Base-by-base conservation (phyloP, 1,140 invertebrate species). In the Arion vulgaris region DNA sequence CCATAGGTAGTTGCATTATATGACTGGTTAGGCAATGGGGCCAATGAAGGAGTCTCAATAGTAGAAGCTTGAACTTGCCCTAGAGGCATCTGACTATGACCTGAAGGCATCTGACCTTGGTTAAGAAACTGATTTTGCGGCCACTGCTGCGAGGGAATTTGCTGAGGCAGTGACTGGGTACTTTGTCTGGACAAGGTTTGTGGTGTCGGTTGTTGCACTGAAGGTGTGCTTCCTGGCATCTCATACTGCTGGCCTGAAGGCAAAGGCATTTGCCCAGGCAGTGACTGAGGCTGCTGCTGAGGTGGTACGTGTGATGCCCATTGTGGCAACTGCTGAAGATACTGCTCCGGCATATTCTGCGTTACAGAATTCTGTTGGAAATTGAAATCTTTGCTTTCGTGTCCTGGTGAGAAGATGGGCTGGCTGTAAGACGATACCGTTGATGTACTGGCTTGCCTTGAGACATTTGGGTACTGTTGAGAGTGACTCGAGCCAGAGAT, bases 401-500 rank as follows among this genome's bases (percentile, higher is more conserved):
- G 82, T 66, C 81, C 83, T n/a, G 86, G 84, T 15, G 86, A 87
- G 19, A 86, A 38, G 28, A 88, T 84, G 41, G 88, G 88, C 34
- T 81, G 85, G 36, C 81, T 81, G 17, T 83, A 72, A 49, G 88
- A 57, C 45, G 86, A 86, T 2, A 89, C 88, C 26, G 85, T 88
- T 41, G 80, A 85, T 17, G 86, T 89, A 41, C 51, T 45, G 38
- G 83, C 85, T 28, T 39, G 49, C 69, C 72, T 80, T 41, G 26
- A 26, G 7, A 53, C 13, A 53, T 32, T 62, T 0, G 73, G 53
- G 34, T 57, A 51, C 49, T 36, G 51, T 11, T 76, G 74, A 49
- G 5, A 49, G 49, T 41, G 26, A 39, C 1, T 32, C 13, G 28
- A 0, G 13, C 76, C 53, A 0, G 53, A 13, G 7, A 62, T 36